Evolutionary conservation across 2,113 vertebrate species (phyloP), one percentile per base, ranked within the genome.

Genomic region (Dendropsophus ebraccatus): DNA sequence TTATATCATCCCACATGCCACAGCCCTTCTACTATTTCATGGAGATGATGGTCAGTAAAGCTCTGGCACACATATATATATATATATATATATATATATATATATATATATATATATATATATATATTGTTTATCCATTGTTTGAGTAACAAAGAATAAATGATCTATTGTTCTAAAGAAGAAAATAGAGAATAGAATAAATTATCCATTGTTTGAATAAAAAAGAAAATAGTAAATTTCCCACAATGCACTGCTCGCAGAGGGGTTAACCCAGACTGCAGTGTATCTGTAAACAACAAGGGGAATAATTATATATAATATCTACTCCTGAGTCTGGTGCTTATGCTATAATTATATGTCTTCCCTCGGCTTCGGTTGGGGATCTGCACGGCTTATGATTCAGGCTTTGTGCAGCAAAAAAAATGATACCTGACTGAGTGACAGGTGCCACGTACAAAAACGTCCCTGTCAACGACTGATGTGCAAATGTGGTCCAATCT

Each of bases 261-360:
- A 84, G 41, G 52, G 56, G 83, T 84, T 84, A 76, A 30, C 17
- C 35, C 73, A 65, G 72, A 65, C 72, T 56, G 65, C 62, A 28
- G 76, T 37, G 62, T 75, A 62, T 62, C 69, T 56, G 84, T 81
- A 86, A 86, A 72, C 84, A 69, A 69, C 47, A 30, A 65, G 58
- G 76, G 76, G 65, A 80, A 56, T 86, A 80, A 86, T 86, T 81
- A 86, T 58, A 81, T 67, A 76, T 80, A 72, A 81, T 86, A 80
- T 47, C 56, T 12, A 81, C 84, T 79, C 65, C 14, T 58, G 54
- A 28, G 82, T 75, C 69, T 85, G 41, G 56, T 21, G 47, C 73
- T 85, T 85, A 78, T 79, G 41, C 75, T 70, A 56, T 79, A 79
- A 85, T 86, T 81, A 86, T 60, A 67, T 28, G 19, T 72, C 67